Evolutionary conservation across 2,113 vertebrate genomes (phyloP), one percentile per base, ranked within the genome.

Genomic region (Lagopus leucura): DNA sequence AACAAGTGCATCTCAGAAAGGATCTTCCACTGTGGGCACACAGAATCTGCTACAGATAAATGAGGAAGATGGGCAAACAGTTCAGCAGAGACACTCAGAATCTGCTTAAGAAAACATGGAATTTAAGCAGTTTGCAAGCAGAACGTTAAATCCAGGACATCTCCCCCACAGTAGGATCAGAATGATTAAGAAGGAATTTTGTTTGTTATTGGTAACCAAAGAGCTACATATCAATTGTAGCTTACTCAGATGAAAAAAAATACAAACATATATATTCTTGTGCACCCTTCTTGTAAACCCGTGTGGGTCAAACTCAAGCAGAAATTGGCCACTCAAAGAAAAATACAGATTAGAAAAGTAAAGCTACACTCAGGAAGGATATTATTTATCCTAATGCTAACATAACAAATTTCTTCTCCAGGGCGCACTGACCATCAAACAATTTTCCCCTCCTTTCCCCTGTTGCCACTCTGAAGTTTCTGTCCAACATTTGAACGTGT

Each of bases 391-490:
- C 83, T 84, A 48, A 86, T 94, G 64, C 86, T 96, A 84, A 87
- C 73, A 95, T 40, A 96, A 96, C 55, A 94, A 93, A 96, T 96
- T 82, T 94, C 70, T 93, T 92, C 95, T 92, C 70, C 92, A 95
- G 92, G 94, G 94, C 79, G 92, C 95, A 70, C 83, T 76, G 77
- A 58, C 92, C 70, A 94, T 87, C 95, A 96, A 95, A 96, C 92
- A 95, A 95, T 40, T 32, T 22, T 81, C 45, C 76, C 76, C 82
- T 65, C 88, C 88, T 88, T 80, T 90, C 65, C 82, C 66, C 64
- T 73, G 40, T 10, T 73, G 72, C 54, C 60, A 72, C 75, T 73
- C 88, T 25, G 10, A 88, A 88, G 65, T 21, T 86, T 92, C 11
- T 67, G 76, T 86, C 65, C 74, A 82, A 69, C 24, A 72, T 40